Evolutionary conservation across 1,140 invertebrate genomes (phyloP), one percentile per base, ranked within the genome.

Genomic region (Pseudomyrmex concolor): DNA sequence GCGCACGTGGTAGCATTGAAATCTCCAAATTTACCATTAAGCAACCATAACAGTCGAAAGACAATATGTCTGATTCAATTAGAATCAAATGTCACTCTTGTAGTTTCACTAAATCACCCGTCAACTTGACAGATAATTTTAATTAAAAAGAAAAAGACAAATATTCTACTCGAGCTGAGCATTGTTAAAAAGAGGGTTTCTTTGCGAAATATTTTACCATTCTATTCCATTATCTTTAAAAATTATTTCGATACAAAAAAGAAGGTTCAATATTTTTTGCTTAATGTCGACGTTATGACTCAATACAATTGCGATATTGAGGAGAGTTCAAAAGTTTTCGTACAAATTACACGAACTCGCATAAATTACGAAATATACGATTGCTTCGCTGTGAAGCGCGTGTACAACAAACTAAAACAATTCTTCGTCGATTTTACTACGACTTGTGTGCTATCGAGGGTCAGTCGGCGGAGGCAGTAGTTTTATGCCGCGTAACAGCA

Each of bases 391-490:
- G 12, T 15, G 8, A 70, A 13, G 43, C 43, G 34, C 34, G 34
- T 7, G 34, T 34, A 34, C 5, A 34, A 17, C 59, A 17, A 59
- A 80, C 66, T 71, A 80, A 80, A 80, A 80, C 68, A 70, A 80
- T 80, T 60, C 54, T 71, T 19, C 43, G n/a, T 43, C 12, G 59
- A 57, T 19, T 78, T 55, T 78, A 59, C 34, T 71, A 80, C 66
- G 64, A 63, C 48, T 48, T 71, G 43, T 48, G 60, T 50, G 84
- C 81, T 87, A 87, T 87, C 86, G 64, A 57, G 72, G 86, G 85
- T 86, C 86, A 87, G 64, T 62, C 19, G 80, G 54, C 54, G 51
- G 43, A 84, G 19, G 72, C 72, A 86, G 70, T 67, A 63, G 62
- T 68, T 86, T 72, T 51, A 87, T 59, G 68, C 64, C 34, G 25